Conservation (phyloP, 2,797 vertebrate genomes). For the Choloepus didactylus region DNA sequence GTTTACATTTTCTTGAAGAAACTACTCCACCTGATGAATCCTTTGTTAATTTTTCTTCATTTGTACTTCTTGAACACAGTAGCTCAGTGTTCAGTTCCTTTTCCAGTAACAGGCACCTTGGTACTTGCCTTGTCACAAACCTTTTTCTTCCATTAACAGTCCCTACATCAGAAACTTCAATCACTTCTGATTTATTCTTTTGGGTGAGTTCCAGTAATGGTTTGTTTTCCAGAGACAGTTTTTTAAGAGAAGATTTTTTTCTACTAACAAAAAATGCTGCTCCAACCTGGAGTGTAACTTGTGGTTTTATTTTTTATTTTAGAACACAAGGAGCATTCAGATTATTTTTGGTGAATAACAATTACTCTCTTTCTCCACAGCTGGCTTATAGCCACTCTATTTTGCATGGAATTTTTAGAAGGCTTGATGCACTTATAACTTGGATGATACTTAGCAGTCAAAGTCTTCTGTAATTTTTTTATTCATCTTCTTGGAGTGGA, state of each 20-base stretch:
- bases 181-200: conserved; percentile 43
- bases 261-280: conserved; percentile 92
- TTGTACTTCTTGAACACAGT: not conserved
- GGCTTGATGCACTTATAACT: conserved; percentile 57
- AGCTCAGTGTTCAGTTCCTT: conserved; percentile 40
- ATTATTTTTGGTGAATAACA: conserved; percentile 78
- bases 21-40: not conserved
- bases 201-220: not conserved
- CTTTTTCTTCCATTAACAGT: not conserved
- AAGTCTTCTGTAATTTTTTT: conserved; percentile 75
- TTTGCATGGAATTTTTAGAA: conserved; percentile 68
- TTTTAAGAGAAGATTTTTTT: conserved; percentile 67
- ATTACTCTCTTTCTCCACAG: conserved; percentile 73
- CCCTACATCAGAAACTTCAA: conserved; percentile 16
- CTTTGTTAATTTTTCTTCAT: conserved; percentile 69
- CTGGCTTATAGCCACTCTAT: conserved; percentile 26
- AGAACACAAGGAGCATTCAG: conserved; percentile 88
- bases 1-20: conserved; percentile 42
- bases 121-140: conserved; percentile 25
- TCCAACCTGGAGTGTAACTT: conserved; percentile 92
- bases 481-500: not conserved
- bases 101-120: conserved; percentile 51
- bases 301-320: conserved; percentile 91
- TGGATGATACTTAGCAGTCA: conserved; percentile 34
- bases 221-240: conserved; percentile 24